A percentile compares a stretch with the other conserved stretches of the same genome.
Conservation (phyloP, 2,888 invertebrate species). For the Belgica antarctica region DNA sequence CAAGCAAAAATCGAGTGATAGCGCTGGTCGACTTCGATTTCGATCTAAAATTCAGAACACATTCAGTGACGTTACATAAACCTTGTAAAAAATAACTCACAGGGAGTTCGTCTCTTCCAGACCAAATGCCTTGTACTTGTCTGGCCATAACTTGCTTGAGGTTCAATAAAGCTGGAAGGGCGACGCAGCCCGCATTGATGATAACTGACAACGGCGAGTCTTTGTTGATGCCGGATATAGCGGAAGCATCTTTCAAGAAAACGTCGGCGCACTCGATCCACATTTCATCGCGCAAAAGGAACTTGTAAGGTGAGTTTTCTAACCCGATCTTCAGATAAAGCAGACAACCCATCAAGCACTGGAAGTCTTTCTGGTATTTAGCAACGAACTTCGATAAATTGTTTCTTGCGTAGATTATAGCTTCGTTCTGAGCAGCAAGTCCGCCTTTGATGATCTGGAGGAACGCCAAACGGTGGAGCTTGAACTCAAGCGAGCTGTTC, state of each 20-base stretch:
- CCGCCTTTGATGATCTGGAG: constrained; percentile 60
- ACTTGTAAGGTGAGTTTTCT: constrained; percentile 73
- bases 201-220: constrained; percentile 90
- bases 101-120: constrained; percentile 91
- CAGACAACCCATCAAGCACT: constrained; percentile 81
- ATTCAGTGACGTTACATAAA: constrained; percentile 2
- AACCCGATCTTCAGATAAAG: constrained; percentile 77
- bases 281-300: constrained; percentile 58
- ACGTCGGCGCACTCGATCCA: constrained; percentile 77
- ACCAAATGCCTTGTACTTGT: constrained; percentile 92
- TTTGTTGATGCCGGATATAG: constrained; percentile 82
- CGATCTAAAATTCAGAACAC: constrained; percentile 66
- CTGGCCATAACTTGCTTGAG: constrained; percentile 89
- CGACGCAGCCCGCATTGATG: constrained; percentile 88
- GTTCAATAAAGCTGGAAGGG: constrained; percentile 90
- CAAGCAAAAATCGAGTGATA: constrained; percentile 99
- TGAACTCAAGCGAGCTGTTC: constrained; percentile 73
- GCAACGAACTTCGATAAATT: constrained; percentile 79
- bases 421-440: constrained; percentile 69
- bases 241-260: constrained; percentile 90
- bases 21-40: constrained; percentile 90
- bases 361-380: constrained; percentile 78
- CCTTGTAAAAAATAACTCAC: constrained; percentile 62
- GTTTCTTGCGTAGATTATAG: constrained; percentile 80
- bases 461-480: constrained; percentile 76